Base-by-base conservation (phyloP, 2,113 vertebrate species). In the Nipponia nippon region DNA sequence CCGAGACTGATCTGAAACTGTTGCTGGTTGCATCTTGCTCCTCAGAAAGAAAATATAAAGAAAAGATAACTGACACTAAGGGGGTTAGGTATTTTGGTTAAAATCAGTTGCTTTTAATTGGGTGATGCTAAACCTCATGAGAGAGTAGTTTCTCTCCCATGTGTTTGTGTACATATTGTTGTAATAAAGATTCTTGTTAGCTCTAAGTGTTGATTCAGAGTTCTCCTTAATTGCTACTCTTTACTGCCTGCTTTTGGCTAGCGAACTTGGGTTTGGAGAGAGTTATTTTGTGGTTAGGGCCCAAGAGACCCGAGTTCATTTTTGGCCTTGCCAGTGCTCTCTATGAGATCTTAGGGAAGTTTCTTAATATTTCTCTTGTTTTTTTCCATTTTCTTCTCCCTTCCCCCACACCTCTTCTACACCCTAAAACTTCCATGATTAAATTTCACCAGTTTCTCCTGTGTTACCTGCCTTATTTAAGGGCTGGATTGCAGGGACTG, bases 151-250 rank as follows among this genome's bases (percentile, higher is more conserved):
- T 92, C 49, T 90, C 32, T 95, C 72, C 73, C 61, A 27, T 58
- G 77, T 87, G 49, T 59, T 88, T 92, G 69, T 71, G 61, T 93
- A 89, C 80, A 82, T 89, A 69, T 47, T 97, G 77, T 94, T 96
- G 81, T 94, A 96, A 97, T 95, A 94, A 96, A 96, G 95, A 56
- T 93, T 89, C 77, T 93, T 84, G 62, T 89, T 93, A 95, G 84
- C 73, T 82, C 14, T 50, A 75, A 91, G 89, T 93, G 95, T 96
- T 93, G 96, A 95, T 95, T 94, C 93, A 83, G 95, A 91, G 65
- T 91, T 96, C 73, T 87, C 67, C 80, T 94, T 95, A 96, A 93
- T 94, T 96, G 78, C 89, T 85, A 8, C 80, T 71, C 93, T 96
- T 95, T 92, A 94, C 80, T 87, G 94, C 92, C 36, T 94, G 80